A percentile compares a stretch with the other conserved stretches of the same genome.
These are phyloP conservation scores for Myotis brandtii DNA, from an alignment of 2,113 vertebrate species.

Conservation along the genomic window DNA sequence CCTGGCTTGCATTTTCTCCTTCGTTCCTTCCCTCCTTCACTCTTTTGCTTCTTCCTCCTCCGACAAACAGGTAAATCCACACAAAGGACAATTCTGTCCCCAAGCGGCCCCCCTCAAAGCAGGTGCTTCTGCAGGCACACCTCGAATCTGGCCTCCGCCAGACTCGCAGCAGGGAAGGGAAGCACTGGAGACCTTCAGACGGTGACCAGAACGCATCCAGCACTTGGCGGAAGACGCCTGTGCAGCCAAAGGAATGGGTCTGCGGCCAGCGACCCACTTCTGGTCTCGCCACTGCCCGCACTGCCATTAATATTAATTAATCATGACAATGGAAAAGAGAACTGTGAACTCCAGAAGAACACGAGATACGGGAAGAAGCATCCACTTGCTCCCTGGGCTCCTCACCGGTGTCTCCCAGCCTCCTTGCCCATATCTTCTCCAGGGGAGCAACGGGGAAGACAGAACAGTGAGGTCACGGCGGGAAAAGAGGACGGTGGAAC, in stretches of 20 bases:
- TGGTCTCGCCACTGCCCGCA: rapidly evolving
- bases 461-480: background rate
- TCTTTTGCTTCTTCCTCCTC: background rate
- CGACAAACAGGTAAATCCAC: background rate
- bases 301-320: background rate
- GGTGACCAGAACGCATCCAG: background rate
- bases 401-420: background rate
- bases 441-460: background rate
- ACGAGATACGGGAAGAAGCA: background rate
- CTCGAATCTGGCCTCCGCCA: background rate
- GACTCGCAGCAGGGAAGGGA: background rate
- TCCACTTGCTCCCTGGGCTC: background rate
- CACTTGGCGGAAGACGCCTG: background rate
- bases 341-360: background rate
- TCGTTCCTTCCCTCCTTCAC: background rate
- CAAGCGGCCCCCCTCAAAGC: background rate
- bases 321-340: background rate
- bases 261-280: rapidly evolving
- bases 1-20: background rate
- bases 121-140: background rate
- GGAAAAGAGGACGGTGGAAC: rapidly evolving
- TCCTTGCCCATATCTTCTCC: background rate
- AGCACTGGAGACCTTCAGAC: background rate
- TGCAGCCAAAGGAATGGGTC: background rate
- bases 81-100: background rate